These are phyloP conservation scores for Hydrozoanthus gracilis DNA, from an alignment of 92 coral and sea anemone genomes.

Conservation along the genomic window DNA sequence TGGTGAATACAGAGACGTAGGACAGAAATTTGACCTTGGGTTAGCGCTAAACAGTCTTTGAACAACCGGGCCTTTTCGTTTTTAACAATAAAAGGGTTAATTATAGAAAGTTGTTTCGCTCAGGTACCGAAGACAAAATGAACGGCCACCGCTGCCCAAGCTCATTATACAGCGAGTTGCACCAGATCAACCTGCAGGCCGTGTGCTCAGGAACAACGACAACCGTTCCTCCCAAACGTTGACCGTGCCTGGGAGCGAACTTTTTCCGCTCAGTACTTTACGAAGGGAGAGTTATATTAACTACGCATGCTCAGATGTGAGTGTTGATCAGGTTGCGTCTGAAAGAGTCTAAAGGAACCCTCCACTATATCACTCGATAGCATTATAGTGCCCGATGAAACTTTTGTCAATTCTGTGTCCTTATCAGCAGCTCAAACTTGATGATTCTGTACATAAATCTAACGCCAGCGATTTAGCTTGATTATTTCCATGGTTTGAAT, in stretches of 20 bases:
- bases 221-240: not conserved
- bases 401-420: no score
- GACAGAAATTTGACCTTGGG: no score
- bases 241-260: slow-evolving; percentile 4
- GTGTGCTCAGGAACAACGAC: not conserved
- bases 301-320: slow-evolving; percentile 41
- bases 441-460: no score
- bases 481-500: no score
- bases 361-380: not conserved
- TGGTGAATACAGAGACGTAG: no score
- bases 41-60: not conserved
- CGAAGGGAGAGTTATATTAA: slow-evolving; percentile 9
- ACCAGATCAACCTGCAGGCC: not conserved
- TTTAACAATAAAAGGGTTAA: not conserved
- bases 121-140: slow-evolving; percentile 7
- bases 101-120: not conserved
- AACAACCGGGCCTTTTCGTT: not conserved
- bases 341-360: not conserved
- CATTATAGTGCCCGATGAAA: no score
- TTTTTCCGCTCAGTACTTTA: not conserved
- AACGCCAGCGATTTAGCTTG: no score
- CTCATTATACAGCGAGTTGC: not conserved
- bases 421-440: no score
- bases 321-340: not conserved
- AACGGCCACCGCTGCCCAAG: no score